Conservation (phyloP, 1,140 invertebrate genomes). For the Macrotrachela quadricornifera region DNA sequence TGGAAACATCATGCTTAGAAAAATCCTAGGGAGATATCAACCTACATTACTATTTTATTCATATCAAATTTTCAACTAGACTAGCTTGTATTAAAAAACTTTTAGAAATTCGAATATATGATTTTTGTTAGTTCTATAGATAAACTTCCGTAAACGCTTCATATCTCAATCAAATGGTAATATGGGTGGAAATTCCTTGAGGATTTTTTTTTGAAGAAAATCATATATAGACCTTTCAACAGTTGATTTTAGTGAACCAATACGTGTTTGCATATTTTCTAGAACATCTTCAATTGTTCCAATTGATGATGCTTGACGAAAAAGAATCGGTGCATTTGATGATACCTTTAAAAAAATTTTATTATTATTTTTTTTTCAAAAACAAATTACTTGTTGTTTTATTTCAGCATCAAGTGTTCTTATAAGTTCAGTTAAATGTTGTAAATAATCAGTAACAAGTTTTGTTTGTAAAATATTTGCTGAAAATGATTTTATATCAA, state of each 20-base stretch:
- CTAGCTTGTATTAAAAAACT: not conserved
- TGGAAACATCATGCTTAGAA: too few species aligned
- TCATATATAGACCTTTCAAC: too few species aligned
- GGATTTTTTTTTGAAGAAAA: too few species aligned
- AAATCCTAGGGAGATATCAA: too few species aligned
- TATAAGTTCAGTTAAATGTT: slow-evolving; percentile 51
- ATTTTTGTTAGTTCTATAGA: slow-evolving; percentile 20
- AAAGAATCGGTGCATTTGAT: slow-evolving; percentile 20
- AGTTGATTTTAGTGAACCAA: slow-evolving; percentile 41
- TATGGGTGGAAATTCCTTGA: too few species aligned
- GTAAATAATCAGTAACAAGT: slow-evolving; percentile 47
- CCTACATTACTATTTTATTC: too few species aligned
- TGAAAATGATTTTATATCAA: slow-evolving; percentile 34
- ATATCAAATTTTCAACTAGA: too few species aligned
- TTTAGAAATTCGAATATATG: not conserved
- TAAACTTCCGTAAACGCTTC: too few species aligned
- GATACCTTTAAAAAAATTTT: too few species aligned
- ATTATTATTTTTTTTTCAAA: not conserved
- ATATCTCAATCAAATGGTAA: too few species aligned
- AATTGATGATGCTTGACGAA: slow-evolving; percentile 68
- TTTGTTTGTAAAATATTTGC: slow-evolving; percentile 30
- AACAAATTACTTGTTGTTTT: slow-evolving; percentile 38
- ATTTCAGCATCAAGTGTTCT: slow-evolving; percentile 55
- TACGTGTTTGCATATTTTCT: slow-evolving; percentile 54
- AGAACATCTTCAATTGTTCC: slow-evolving; percentile 62